Percentiles rank a stretch among this genome's conserved stretches.
These are phyloP conservation scores for Drosophila conformis DNA, from an alignment of 2,888 invertebrate genomes.

Conservation along the genomic window DNA sequence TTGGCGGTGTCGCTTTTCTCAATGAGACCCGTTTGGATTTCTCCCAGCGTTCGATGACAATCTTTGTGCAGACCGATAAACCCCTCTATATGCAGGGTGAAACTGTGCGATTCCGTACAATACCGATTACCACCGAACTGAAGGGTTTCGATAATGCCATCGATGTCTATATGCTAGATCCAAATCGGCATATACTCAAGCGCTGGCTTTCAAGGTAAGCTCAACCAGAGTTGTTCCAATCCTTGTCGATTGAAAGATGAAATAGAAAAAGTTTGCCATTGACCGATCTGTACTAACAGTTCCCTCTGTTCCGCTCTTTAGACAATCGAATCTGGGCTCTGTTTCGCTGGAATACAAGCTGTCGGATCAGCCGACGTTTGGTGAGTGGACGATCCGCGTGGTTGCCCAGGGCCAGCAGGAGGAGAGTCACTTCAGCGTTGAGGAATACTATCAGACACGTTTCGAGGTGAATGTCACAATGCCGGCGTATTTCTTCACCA, in stretches of 20 bases:
- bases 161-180: slow-evolving; percentile 96
- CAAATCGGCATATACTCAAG: slow-evolving; percentile 93
- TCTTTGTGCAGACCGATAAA: slow-evolving; percentile 97
- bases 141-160: slow-evolving; percentile 96
- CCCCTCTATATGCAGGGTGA: slow-evolving; percentile 97
- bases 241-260: background rate
- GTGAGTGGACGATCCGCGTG: slow-evolving; percentile 95
- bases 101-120: slow-evolving; percentile 94
- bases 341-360: slow-evolving; percentile 96
- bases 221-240: background rate
- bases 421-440: slow-evolving; percentile 93
- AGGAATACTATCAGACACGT: slow-evolving; percentile 97
- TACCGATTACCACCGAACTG: slow-evolving; percentile 96
- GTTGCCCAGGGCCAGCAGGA: slow-evolving; percentile 95
- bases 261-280: background rate
- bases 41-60: slow-evolving; percentile 96
- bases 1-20: slow-evolving; percentile 94
- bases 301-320: slow-evolving; percentile 12
- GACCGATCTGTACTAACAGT: background rate
- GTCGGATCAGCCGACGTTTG: slow-evolving; percentile 96
- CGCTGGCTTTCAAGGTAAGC: slow-evolving; percentile 93
- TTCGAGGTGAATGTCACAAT: slow-evolving; percentile 98
- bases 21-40: slow-evolving; percentile 95
- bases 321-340: slow-evolving; percentile 95
- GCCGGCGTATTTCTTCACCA: slow-evolving; percentile 96